Base-by-base conservation (phyloP, 1,140 invertebrate genomes). In the Heliconius eleuchia region DNA sequence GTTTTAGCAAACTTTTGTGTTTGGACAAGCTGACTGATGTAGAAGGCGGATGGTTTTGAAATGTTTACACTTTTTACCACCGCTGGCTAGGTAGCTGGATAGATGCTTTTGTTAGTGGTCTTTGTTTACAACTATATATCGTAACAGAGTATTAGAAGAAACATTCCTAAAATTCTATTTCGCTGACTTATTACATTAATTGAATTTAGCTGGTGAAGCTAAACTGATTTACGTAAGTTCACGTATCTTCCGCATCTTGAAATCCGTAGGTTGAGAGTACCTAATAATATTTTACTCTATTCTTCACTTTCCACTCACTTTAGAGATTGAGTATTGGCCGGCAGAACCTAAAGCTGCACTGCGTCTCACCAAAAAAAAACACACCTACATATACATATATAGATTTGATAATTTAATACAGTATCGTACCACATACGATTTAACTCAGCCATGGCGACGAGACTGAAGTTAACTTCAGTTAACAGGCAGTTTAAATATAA, bases 1-100 rank as follows among this genome's bases (percentile, higher is more conserved):
- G 84, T 86, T 89, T 84, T 83, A 86, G 80, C 85, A 84, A 84
- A 80, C 80, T 78, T 71, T 84, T 75, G 73, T 86, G 87, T 89
- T 90, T 88, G 83, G 89, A 88, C 88, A 89, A 82, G 83, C 77
- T 80, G 78, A 80, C 83, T 90, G 86, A 89, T 90, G 85, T 86
- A 84, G 78, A 87, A 77, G 83, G 82, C 84, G 78, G 82, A 82
- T 78, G 83, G 79, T 86, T 86, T 83, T 84, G 80, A 85, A 87
- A 86, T 89, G 86, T 89, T 90, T 89, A 89, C 84, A 80, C 83
- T 84, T 84, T 85, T 85, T 72, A 80, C 39, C 72, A 78, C 72
- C 55, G 27, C 60, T 30, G 73, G 74, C 73, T 37, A 74, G 80
- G 74, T 77, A 78, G 37, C 60, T 76, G 71, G 72, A 79, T 79